Percentiles rank a stretch among this genome's conserved stretches.
Conservation (phyloP, 2,113 vertebrate genomes). For the Lampris megalopsis region DNA sequence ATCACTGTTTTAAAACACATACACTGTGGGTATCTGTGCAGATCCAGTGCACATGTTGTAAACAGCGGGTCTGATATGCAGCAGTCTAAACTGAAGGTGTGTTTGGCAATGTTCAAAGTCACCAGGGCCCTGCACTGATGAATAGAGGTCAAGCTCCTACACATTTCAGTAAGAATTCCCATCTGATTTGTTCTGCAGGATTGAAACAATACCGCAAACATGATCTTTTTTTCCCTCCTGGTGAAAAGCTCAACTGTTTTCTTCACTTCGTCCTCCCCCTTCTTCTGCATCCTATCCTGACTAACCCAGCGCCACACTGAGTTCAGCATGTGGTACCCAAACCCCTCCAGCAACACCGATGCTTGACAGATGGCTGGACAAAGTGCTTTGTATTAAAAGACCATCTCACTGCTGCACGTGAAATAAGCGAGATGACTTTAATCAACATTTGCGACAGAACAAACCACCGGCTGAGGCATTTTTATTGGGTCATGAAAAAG, state of each 20-base stretch:
- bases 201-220: constrained; percentile 49
- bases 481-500: constrained; percentile 13
- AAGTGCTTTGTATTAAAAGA: constrained; percentile 7
- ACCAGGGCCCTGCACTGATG: constrained; percentile 32
- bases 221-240: neutral
- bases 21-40: too few relatives aligned
- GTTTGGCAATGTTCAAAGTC: constrained; percentile 27
- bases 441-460: neutral
- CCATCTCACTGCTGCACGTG: neutral
- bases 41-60: neutral
- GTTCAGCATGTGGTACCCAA: constrained; percentile 3
- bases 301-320: constrained; percentile 3
- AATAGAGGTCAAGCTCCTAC: constrained; percentile 41
- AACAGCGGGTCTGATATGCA: constrained; percentile 13
- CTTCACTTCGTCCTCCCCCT: neutral
- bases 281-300: constrained; percentile 10
- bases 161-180: constrained; percentile 28
- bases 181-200: constrained; percentile 31
- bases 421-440: constrained; percentile 21
- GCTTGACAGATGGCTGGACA: constrained; percentile 7
- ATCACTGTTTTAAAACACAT: too few relatives aligned
- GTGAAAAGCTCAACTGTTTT: neutral
- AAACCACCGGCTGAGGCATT: constrained; percentile 29
- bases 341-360: constrained; percentile 2
- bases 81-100: constrained; percentile 33